Base-by-base conservation (phyloP, 2,888 invertebrate species). In the Mesoligia furuncula region DNA sequence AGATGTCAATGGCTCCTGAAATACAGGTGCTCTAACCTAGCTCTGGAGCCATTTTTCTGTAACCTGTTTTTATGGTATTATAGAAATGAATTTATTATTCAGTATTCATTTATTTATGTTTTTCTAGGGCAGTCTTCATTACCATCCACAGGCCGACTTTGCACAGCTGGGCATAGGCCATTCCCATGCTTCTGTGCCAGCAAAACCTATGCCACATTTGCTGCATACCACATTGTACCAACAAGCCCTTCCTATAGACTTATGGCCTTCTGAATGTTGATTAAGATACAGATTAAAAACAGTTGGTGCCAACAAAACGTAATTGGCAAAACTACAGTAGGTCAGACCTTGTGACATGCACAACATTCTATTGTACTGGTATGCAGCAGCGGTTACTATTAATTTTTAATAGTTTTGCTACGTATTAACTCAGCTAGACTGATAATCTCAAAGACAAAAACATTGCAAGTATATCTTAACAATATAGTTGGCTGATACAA, bases 321-420 rank as follows among this genome's bases (percentile, higher is more conserved):
- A 64, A 61, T 81, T 81, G 81, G 81, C 84, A 81, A 84, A 84
- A 61, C 73, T 27, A 54, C 31, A 48, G 9, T 68, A 69, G 48
- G 24, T n/a, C 65, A 73, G 36, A 65, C 79, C 72, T 78, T 83
- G 84, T 48, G 27, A 24, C 59, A 72, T 51, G 57, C 61, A 70
- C 36, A 67, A 51, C 62, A 83, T 71, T 77, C 20, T 80, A 66
- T 76, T 77, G 39, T 66, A 48, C 65, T 54, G 42, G 24, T 31
- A 24, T 45, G n/a, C 5, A 31, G 45, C 20, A 17, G 48, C 7
- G n/a, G 0, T 27, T 31, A 31, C 0, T 57, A 48, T 5, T 39
- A 4, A n/a, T 66, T 48, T 65, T 51, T n/a, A 59, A 59, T 59
- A 27, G 27, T 59, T 59, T 57, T 36, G 6, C 7, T 36, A 36